Evolutionary conservation across 2,113 vertebrate species (phyloP), one percentile per base, ranked within the genome.

Genomic region (Labeo catla): DNA sequence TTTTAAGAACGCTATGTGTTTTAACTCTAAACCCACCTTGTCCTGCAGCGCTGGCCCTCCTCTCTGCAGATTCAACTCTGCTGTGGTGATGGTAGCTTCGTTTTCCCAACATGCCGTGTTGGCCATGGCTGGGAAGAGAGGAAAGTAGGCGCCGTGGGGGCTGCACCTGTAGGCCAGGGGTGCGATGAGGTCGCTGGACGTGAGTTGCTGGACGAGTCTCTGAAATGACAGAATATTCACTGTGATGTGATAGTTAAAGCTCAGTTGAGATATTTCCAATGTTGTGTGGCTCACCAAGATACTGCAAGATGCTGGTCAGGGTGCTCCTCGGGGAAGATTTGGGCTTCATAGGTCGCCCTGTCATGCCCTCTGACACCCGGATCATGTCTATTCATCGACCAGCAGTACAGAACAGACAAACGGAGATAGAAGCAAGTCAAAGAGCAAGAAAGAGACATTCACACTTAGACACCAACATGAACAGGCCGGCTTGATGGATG

Each of bases 41-140:
- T 54, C 76, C 87, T 77, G 76, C 2, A 66, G 86, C 76, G 15
- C 73, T 78, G 43, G 80, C 87, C 80, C 89, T 87, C 77, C 87
- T 95, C 87, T 93, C 97, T 54, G 90, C 94, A 93, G 95, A 93
- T 90, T 98, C 97, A 80, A 96, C 93, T 89, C 98, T 96, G 84
- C 97, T 99, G 93, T 98, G 97, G 92, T 97, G 97, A 91, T 96
- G 98, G 94, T 97, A 99, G 93, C 96, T 97, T 91, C 98, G 97
- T 90, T 99, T 99, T 84, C 98, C 98, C 95, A 98, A 94, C 94
- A 99, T 98, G 94, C 97, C 97, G 66, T 97, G 92, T 1, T 97
- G 95, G 2, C 97, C 96, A 83, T 98, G 96, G 36, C 90, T 96
- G 49, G 96, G 95, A 21, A 97, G 94, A 8, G 95, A 95, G 76